Conservation (phyloP, 1,140 invertebrate genomes). For the Chironomus striatipennis region DNA sequence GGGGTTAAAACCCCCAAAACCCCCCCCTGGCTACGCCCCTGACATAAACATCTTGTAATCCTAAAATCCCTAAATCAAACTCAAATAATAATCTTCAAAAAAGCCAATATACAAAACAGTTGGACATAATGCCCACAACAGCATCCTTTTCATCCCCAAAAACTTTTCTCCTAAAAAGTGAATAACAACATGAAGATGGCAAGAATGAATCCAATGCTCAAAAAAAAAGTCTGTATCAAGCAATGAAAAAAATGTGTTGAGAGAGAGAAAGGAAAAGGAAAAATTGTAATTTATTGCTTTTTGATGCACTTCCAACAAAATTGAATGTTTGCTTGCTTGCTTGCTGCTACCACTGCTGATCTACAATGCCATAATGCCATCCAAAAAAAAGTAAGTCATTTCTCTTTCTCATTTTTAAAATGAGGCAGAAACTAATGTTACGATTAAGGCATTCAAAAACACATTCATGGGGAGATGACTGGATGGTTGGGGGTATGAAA, state of each 20-base stretch:
- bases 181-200: no score
- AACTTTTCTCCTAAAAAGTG: no score
- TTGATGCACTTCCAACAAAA: slow-evolving; percentile 1
- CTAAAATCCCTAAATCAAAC: no score
- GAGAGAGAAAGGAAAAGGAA: neutral
- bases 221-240: no score
- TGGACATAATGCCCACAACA: no score
- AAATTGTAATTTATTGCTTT: slow-evolving; percentile 11
- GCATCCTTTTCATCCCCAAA: no score
- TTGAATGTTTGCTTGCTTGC: neutral
- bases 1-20: no score
- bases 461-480: neutral
- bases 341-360: neutral
- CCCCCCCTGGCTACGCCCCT: no score
- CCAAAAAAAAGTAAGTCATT: neutral
- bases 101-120: no score
- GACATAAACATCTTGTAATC: no score
- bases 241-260: neutral
- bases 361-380: neutral
- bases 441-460: slow-evolving; percentile 1
- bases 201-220: no score
- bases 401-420: neutral
- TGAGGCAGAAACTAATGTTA: neutral
- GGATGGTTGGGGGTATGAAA: neutral
- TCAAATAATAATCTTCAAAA: no score